Conservation (phyloP, 2,797 vertebrate genomes). For the Picus viridis region DNA sequence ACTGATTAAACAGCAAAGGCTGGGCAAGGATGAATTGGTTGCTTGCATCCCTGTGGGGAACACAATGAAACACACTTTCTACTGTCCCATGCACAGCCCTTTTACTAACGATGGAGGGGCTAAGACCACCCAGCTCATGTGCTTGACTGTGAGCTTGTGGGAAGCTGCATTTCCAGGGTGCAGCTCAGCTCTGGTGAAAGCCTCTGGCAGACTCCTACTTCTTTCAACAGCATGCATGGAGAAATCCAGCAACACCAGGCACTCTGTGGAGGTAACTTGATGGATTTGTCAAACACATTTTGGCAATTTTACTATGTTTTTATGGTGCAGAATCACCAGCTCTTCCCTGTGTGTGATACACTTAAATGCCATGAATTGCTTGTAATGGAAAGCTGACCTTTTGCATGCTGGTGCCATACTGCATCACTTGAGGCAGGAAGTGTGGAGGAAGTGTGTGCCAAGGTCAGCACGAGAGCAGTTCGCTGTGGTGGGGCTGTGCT, state of each 20-base stretch:
- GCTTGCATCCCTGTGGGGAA: not conserved
- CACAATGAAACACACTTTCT: not conserved
- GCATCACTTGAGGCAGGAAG: not conserved
- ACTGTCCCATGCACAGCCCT: not conserved
- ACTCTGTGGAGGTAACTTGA: not conserved
- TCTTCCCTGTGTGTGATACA: not conserved
- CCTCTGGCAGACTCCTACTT: constrained; percentile 30
- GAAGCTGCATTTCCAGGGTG: constrained; percentile 4
- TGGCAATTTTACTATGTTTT: not conserved
- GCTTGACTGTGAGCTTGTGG: not conserved
- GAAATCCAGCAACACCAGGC: constrained; percentile 39
- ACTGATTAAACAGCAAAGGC: not conserved
- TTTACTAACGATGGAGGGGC: not conserved
- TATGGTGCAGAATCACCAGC: not conserved
- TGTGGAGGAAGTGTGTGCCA: not conserved
- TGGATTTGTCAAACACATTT: constrained; percentile 36
- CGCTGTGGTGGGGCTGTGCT: not conserved
- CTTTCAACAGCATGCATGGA: not conserved
- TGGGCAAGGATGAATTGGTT: not conserved
- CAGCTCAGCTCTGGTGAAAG: constrained; percentile 24
- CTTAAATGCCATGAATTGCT: not conserved
- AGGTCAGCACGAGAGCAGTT: not conserved
- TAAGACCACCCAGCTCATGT: not conserved
- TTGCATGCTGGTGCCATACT: not conserved
- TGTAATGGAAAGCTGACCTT: not conserved